These are phyloP conservation scores for Tapera naevia DNA, from an alignment of 2,797 vertebrate species.

Conservation along the genomic window DNA sequence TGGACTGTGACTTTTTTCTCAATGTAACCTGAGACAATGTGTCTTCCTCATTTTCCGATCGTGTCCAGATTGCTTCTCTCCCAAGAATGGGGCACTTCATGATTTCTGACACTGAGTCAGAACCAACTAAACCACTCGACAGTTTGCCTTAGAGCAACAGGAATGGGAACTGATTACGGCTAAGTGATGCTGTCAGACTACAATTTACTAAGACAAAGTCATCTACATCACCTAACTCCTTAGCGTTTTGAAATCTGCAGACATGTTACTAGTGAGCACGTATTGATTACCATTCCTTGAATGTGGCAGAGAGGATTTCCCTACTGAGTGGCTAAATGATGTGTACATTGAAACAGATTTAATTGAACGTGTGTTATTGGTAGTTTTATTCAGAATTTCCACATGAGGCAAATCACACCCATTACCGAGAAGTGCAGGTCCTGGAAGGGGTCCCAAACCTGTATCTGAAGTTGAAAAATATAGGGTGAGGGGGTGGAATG, in stretches of 20 bases:
- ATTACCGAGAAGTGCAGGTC: not conserved
- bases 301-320: not conserved
- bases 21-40: accelerated
- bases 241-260: slow-evolving; percentile 33
- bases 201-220: slow-evolving; percentile 45
- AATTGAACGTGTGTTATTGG: slow-evolving; percentile 17
- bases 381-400: slow-evolving; percentile 33
- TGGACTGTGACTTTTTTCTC: not conserved
- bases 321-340: slow-evolving; percentile 21
- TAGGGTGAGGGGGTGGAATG: not conserved
- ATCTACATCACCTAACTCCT: slow-evolving; percentile 15
- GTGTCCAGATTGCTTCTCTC: not conserved
- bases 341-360: slow-evolving; percentile 21
- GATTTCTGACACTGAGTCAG: slow-evolving; percentile 47
- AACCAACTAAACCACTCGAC: not conserved
- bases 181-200: slow-evolving; percentile 25
- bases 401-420: slow-evolving; percentile 10
- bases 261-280: not conserved
- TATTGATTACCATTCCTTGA: not conserved
- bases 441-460: not conserved
- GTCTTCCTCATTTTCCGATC: not conserved
- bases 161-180: not conserved
- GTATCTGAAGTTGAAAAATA: not conserved
- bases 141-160: slow-evolving; percentile 28
- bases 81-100: not conserved